These are phyloP conservation scores for Delia radicum DNA, from an alignment of 1,140 invertebrate genomes.

Conservation along the genomic window DNA sequence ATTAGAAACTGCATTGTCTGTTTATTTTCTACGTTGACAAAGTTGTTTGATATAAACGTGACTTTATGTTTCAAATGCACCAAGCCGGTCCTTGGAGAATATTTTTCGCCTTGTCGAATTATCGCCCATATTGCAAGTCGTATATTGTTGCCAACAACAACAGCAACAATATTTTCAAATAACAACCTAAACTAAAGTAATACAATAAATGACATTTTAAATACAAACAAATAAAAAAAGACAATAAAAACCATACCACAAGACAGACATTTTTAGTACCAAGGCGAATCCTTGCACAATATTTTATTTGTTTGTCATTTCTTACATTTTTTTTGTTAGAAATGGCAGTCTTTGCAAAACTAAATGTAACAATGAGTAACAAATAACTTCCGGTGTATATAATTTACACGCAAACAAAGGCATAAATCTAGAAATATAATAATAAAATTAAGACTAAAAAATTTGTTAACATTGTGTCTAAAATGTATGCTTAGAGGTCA, in stretches of 20 bases:
- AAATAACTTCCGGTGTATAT: constrained; percentile 15
- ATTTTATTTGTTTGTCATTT: neutral
- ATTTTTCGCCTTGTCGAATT: too few relatives aligned
- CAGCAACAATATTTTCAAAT: neutral
- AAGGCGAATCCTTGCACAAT: constrained; percentile 10
- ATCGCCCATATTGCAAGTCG: too few relatives aligned
- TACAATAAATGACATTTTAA: constrained; percentile 9
- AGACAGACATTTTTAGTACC: neutral
- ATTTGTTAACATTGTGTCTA: neutral
- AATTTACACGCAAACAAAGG: constrained; percentile 9
- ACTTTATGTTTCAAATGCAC: too few relatives aligned
- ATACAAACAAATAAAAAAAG: neutral
- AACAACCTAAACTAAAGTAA: neutral
- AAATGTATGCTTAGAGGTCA: neutral
- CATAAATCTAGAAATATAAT: neutral
- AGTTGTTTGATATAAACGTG: too few relatives aligned
- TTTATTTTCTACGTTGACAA: too few relatives aligned
- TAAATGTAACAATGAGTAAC: constrained; percentile 4
- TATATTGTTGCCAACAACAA: too few relatives aligned
- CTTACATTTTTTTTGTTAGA: neutral
- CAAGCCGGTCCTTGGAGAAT: too few relatives aligned
- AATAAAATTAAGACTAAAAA: neutral
- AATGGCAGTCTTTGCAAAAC: neutral
- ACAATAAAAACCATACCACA: neutral
- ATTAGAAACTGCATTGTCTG: too few relatives aligned